Evolutionary conservation across 1,140 invertebrate genomes (phyloP), one percentile per base, ranked within the genome.

Genomic region (Trichomalopsis sarcophagae): DNA sequence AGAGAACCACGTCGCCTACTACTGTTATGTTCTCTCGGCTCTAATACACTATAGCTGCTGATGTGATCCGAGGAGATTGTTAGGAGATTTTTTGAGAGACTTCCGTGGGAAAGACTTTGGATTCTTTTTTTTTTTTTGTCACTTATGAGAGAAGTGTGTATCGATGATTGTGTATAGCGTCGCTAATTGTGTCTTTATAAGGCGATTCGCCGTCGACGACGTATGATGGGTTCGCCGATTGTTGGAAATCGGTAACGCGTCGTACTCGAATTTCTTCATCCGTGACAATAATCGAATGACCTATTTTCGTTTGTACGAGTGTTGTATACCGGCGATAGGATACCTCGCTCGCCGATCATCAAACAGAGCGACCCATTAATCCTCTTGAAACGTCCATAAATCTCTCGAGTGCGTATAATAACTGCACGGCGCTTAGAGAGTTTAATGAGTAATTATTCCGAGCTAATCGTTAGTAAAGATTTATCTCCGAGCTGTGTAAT

Each of bases 91-190:
- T 77, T 76, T 75, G 17, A 75, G 7, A 44, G 73, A 75, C 75
- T 84, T 84, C 82, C 82, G 82, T 84, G 82, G 82, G 82, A 84
- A 84, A 30, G 13, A n/a, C 13, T 55, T 55, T 55, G 50, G 13
- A 33, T 21, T 75, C 21, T 81, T 23, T n/a, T 73, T 81, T n/a
- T 30, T 71, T 27, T 27, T 27, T 27, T 27, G 27, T 27, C 27
- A 27, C 27, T 27, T 1, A 9, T 30, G 10, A n/a, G 33, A 47
- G 9, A 4, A 30, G n/a, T 33, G 5, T 36, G 5, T 36, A 62
- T 79, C 47, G 80, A 74, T 36, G 44, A 23, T 62, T 30, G 30
- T 2, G 40, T n/a, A 27, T 27, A 36, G 3, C 33, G 33, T 36
- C 27, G 81, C 11, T 82, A 75, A 40, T 82, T 82, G 27, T 14